A percentile compares a stretch with the other conserved stretches of the same genome.
Conservation (phyloP, 2,888 invertebrate genomes). For the Ichneumoninae sp. region DNA sequence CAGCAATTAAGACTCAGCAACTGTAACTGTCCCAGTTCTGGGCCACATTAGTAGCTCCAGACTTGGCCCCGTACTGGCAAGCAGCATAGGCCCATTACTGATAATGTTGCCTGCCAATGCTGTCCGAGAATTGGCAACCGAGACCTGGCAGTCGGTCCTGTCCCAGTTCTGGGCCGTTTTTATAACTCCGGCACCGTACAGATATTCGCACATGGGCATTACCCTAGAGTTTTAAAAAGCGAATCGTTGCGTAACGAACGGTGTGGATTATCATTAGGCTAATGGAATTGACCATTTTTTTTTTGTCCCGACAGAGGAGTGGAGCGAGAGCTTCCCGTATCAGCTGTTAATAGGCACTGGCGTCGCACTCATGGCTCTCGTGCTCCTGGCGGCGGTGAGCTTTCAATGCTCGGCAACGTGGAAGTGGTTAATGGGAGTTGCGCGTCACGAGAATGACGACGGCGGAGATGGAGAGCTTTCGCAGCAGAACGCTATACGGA, state of each 20-base stretch:
- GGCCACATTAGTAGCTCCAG: too few species aligned
- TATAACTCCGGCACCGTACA: too few species aligned
- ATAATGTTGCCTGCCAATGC: too few species aligned
- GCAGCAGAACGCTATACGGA: constrained; percentile 89
- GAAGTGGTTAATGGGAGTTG: constrained; percentile 88
- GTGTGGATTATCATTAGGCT: not conserved
- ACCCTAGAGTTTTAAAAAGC: not conserved
- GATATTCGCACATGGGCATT: not conserved
- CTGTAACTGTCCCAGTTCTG: too few species aligned
- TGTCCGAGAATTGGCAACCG: too few species aligned
- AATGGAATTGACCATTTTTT: constrained; percentile 3
- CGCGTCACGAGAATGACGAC: constrained; percentile 78
- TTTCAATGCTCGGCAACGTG: constrained; percentile 91
- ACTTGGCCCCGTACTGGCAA: too few species aligned
- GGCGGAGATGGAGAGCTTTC: constrained; percentile 86
- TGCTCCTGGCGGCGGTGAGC: constrained; percentile 89
- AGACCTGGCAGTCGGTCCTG: too few species aligned
- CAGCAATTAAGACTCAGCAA: too few species aligned
- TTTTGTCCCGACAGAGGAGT: constrained; percentile 77
- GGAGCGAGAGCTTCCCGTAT: constrained; percentile 84
- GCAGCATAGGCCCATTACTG: too few species aligned
- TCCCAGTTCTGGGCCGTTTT: too few species aligned
- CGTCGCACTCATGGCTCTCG: constrained; percentile 88
- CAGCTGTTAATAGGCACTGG: constrained; percentile 87
- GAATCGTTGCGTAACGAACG: not conserved